Conservation (phyloP, 2,888 invertebrate genomes). For the Allygus modestus region DNA sequence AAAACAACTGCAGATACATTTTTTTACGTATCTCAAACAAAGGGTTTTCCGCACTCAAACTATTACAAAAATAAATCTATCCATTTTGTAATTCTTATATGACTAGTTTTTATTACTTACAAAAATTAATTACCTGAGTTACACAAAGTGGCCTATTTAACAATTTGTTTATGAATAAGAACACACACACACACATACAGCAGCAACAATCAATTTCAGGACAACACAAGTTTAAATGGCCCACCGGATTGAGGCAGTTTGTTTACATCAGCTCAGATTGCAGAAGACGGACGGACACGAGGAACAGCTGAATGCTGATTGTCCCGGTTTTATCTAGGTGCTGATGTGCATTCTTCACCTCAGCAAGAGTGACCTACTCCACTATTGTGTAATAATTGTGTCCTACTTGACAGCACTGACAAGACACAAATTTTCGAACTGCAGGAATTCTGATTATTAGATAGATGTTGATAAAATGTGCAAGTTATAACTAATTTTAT, state of each 20-base stretch:
- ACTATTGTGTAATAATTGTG: background rate
- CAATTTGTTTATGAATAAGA: background rate
- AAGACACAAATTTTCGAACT: too few relatives aligned
- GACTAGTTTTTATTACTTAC: too few relatives aligned
- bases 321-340: background rate
- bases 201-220: too few relatives aligned
- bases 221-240: constrained; percentile 7
- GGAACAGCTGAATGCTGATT: background rate
- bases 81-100: too few relatives aligned
- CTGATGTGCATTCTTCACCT: constrained; percentile 8
- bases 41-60: too few relatives aligned
- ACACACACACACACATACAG: too few relatives aligned
- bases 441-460: too few relatives aligned
- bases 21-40: too few relatives aligned
- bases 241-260: background rate
- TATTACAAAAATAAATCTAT: too few relatives aligned
- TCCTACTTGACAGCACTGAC: background rate
- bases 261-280: constrained; percentile 13
- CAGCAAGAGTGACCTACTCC: background rate
- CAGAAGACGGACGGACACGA: background rate
- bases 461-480: too few relatives aligned
- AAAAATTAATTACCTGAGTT: constrained; percentile 9
- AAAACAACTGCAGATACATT: too few relatives aligned
- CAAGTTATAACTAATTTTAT: too few relatives aligned
- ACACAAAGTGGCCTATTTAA: background rate